These are phyloP conservation scores for Ondatra zibethicus DNA, from an alignment of 2,113 vertebrate species.

Conservation along the genomic window DNA sequence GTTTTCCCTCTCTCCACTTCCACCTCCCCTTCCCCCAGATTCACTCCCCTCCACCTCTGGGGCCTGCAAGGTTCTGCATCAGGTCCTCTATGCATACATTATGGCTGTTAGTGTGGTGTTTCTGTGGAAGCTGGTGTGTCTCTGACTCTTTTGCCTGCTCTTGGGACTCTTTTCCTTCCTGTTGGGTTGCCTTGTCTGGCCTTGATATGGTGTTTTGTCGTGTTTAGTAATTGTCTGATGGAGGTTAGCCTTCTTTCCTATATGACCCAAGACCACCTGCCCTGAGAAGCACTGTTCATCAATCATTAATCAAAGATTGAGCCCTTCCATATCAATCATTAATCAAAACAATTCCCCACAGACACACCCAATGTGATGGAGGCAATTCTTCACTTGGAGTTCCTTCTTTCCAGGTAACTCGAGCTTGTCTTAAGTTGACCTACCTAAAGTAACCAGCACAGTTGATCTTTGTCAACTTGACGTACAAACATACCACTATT, in stretches of 20 bases:
- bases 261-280: neutral
- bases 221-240: neutral
- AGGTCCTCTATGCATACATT: neutral
- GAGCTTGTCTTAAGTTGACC: neutral
- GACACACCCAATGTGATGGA: neutral
- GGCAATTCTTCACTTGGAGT: neutral
- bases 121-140: neutral
- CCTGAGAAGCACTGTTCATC: rapidly evolving
- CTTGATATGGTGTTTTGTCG: neutral
- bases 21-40: neutral
- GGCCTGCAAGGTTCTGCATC: neutral
- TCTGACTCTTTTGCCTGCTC: neutral
- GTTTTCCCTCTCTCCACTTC: neutral
- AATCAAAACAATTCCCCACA: neutral
- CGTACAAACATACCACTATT: neutral
- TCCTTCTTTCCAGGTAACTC: neutral
- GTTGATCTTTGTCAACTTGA: neutral
- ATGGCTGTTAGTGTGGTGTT: neutral
- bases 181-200: neutral
- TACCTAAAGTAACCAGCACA: neutral
- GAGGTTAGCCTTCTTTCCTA: neutral
- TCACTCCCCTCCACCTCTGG: neutral
- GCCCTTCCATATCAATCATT: neutral
- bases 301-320: neutral
- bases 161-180: neutral